phyloP scores from a whole-genome alignment of 2,797 vertebrate species.

The Sebastes matsubarae region DNA sequence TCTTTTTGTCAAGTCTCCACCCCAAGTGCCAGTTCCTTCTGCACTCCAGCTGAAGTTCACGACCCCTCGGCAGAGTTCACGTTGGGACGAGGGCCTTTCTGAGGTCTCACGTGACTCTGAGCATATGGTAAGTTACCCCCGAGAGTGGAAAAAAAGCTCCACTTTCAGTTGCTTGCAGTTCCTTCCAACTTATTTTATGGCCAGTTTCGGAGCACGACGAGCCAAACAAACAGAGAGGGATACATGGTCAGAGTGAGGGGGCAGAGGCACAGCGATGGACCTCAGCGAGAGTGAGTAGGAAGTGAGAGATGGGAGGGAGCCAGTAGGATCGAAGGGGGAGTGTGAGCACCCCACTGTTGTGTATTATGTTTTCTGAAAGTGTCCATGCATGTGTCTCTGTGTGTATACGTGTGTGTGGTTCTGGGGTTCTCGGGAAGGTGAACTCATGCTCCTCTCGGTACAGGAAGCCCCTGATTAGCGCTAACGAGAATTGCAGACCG shows the following conservation, averaged over 20 bases:
- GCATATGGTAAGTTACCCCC: slow-evolving; percentile 73
- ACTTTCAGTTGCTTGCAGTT: slow-evolving; percentile 63
- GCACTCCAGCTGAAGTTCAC: slow-evolving; percentile 51
- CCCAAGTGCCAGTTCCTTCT: slow-evolving; percentile 57
- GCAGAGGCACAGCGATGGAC: slow-evolving; percentile 36
- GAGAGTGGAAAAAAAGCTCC: slow-evolving; percentile 76
- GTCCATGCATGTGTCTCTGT: slow-evolving; percentile 42
- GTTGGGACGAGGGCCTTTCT: slow-evolving; percentile 63
- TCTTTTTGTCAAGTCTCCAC: slow-evolving; percentile 18
- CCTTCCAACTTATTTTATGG: slow-evolving; percentile 78
- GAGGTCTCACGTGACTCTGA: slow-evolving; percentile 70
- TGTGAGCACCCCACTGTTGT: slow-evolving; percentile 30
- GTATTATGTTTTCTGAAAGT: slow-evolving; percentile 48
- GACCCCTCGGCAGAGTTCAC: slow-evolving; percentile 68
- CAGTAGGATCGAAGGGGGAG: slow-evolving; percentile 15
- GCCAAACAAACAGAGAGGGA: slow-evolving; percentile 72
- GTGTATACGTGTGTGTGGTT: slow-evolving; percentile 52
- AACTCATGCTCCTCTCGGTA: slow-evolving; percentile 79
- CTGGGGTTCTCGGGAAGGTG: slow-evolving; percentile 77
- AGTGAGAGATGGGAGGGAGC: slow-evolving; percentile 45
- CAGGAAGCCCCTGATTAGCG: slow-evolving; percentile 88
- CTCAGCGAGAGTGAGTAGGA: slow-evolving; percentile 34
- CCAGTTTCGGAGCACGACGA: slow-evolving; percentile 56
- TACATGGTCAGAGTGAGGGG: slow-evolving; percentile 45
- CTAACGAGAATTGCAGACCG: slow-evolving; percentile 87